phyloP scores from a whole-genome alignment of 2,113 vertebrate genomes.

The Trichechus manatus region DNA sequence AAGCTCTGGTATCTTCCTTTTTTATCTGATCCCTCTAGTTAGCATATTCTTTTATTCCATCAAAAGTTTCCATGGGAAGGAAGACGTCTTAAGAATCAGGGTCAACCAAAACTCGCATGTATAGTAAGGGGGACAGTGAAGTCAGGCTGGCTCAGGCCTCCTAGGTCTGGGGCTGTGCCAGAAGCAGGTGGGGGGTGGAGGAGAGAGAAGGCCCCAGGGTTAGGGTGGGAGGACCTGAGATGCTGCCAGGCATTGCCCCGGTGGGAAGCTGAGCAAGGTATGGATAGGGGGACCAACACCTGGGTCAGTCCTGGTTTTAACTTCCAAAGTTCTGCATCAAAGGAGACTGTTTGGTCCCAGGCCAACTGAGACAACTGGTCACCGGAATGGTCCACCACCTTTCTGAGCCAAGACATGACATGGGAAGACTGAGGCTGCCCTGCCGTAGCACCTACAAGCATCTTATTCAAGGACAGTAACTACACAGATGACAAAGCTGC shows the following conservation, averaged over 20 bases:
- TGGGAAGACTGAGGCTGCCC: neutral
- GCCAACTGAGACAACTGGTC: neutral
- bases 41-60: neutral
- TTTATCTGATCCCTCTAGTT: conserved; percentile 52
- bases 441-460: accelerated
- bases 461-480: accelerated
- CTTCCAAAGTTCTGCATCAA: neutral
- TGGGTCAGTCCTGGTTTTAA: accelerated
- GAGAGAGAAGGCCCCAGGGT: too few species aligned
- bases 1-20: neutral
- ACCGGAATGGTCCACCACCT: too few species aligned
- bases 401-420: neutral
- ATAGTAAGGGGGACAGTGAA: accelerated
- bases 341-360: neutral
- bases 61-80: conserved; percentile 40
- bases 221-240: accelerated
- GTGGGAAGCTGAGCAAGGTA: neutral
- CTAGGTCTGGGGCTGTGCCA: accelerated
- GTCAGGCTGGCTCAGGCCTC: accelerated
- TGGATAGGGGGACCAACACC: neutral
- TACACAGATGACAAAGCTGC: accelerated
- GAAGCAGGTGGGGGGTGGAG: neutral
- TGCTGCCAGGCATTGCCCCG: accelerated
- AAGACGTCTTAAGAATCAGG: neutral
- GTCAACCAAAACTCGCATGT: accelerated